A percentile compares a stretch with the other conserved stretches of the same genome.
Conservation (phyloP, 2,888 invertebrate genomes). For the Drosophila anomelani region DNA sequence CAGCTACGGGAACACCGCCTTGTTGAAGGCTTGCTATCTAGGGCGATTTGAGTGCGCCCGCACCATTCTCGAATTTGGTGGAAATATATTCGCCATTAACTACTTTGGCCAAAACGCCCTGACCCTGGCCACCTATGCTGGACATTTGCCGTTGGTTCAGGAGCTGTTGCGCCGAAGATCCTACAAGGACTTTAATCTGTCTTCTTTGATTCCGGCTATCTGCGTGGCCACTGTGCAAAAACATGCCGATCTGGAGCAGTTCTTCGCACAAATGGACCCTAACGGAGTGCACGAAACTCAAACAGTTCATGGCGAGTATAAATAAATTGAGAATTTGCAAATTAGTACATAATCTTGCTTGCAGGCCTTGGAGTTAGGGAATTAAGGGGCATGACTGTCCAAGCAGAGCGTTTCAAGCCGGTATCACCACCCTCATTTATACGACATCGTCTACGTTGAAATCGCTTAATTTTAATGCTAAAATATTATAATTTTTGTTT, state of each 20-base stretch:
- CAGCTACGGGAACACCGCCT: constrained; percentile 82
- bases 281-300: constrained; percentile 41
- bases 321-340: neutral
- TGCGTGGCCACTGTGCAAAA: constrained; percentile 80
- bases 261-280: constrained; percentile 67
- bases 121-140: constrained; percentile 81
- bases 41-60: constrained; percentile 73
- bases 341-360: neutral
- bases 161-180: constrained; percentile 74
- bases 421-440: neutral
- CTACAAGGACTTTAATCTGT: constrained; percentile 82
- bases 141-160: constrained; percentile 65
- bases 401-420: constrained; percentile 10
- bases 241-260: constrained; percentile 69
- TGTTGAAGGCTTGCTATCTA: constrained; percentile 82
- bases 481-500: neutral
- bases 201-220: constrained; percentile 82
- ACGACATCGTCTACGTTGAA: constrained; percentile 10
- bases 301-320: constrained; percentile 75
- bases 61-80: constrained; percentile 70
- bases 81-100: constrained; percentile 79
- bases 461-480: neutral
- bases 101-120: constrained; percentile 84
- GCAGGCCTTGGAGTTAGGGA: constrained; percentile 58
- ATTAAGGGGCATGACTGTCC: constrained; percentile 48